Evolutionary conservation across 1,140 invertebrate species (phyloP).

Genomic region (Dysdera silvatica): DNA sequence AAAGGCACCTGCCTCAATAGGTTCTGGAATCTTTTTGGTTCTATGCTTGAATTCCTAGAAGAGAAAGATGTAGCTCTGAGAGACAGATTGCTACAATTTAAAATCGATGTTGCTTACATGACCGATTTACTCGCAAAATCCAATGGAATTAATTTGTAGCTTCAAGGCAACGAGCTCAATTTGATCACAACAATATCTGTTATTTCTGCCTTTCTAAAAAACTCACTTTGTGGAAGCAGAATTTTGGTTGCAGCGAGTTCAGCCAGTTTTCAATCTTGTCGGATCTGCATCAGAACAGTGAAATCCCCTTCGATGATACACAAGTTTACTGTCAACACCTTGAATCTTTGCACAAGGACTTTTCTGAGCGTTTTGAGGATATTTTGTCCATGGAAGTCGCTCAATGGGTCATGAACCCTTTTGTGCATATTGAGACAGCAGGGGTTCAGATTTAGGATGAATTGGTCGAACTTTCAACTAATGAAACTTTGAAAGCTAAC

Average conservation of each 20-base stretch:
- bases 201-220: background rate
- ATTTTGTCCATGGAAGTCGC: too few species aligned
- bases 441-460: too few species aligned
- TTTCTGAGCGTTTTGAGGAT: too few species aligned
- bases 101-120: background rate
- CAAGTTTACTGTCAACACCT: background rate
- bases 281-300: background rate
- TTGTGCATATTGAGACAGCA: background rate
- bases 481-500: too few species aligned
- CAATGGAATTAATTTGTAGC: background rate
- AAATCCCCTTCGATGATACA: background rate
- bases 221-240: background rate
- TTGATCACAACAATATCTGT: background rate
- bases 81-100: background rate
- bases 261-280: constrained; percentile 1
- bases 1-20: too few species aligned
- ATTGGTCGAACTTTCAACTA: too few species aligned
- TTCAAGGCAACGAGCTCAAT: background rate
- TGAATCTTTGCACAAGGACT: background rate
- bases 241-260: background rate
- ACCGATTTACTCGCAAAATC: too few species aligned
- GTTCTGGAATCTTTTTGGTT: too few species aligned
- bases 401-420: background rate
- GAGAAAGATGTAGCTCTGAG: background rate
- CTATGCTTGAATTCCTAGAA: background rate